These are phyloP conservation scores for Sus scrofa DNA, from an alignment of 2,113 vertebrate species.

Conservation along the genomic window T2T-Sscrofa CM000812.6:224832501-224833000, in stretches of 20 bases:
- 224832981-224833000: background rate
- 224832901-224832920: slow-evolving; percentile 50
- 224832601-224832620: slow-evolving; percentile 19
- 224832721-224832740: background rate
- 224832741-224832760: background rate
- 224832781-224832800: background rate
- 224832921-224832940: slow-evolving; percentile 60
- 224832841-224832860: slow-evolving; percentile 53
- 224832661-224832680: background rate
- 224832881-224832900: slow-evolving; percentile 44
- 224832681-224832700: slow-evolving; percentile 32
- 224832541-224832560: background rate
- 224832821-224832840: background rate
- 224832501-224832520: background rate
- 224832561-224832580: background rate
- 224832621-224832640: background rate
- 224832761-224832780: background rate
- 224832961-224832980: slow-evolving; percentile 40
- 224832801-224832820: background rate
- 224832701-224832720: background rate
- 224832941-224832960: background rate
- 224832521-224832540: background rate
- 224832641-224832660: slow-evolving; percentile 35
- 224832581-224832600: background rate
- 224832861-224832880: slow-evolving; percentile 68